Conservation (phyloP, 2,797 vertebrate species). For the Leucoraja ocellata region DNA sequence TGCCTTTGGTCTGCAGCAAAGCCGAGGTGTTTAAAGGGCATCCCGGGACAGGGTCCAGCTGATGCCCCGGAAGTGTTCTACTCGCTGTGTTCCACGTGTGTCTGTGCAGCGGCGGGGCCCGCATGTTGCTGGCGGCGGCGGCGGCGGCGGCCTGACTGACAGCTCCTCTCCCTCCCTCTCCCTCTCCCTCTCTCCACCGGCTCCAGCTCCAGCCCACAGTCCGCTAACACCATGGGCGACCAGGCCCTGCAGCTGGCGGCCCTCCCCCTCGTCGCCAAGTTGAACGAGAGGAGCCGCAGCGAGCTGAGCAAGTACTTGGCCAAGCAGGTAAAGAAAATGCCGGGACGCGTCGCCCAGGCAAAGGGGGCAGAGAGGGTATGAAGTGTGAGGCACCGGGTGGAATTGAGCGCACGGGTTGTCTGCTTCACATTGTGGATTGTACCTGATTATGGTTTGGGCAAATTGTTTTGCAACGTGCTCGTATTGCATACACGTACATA, state of each 20-base stretch:
- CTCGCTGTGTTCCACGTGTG: constrained; percentile 8
- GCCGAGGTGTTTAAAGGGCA: too few species aligned
- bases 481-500: too few species aligned
- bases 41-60: background rate
- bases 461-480: too few species aligned
- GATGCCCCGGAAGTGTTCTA: background rate
- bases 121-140: background rate
- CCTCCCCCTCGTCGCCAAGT: constrained; percentile 67
- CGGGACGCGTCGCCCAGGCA: too few species aligned
- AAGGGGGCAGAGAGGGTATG: too few species aligned
- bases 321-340: constrained; percentile 66
- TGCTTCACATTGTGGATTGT: too few species aligned
- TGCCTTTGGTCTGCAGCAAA: too few species aligned
- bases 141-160: background rate
- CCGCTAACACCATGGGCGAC: constrained; percentile 63
- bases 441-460: too few species aligned
- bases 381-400: too few species aligned
- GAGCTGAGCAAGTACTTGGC: constrained; percentile 71
- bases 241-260: constrained; percentile 65
- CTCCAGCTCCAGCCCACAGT: background rate
- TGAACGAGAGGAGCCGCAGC: constrained; percentile 70
- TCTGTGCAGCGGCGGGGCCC: background rate
- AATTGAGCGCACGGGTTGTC: too few species aligned
- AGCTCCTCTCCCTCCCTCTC: too few species aligned
- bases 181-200: background rate